A percentile compares a stretch with the other conserved stretches of the same genome.
Conservation (phyloP, 2,113 vertebrate species). For the Sceloporus tristichus region DNA sequence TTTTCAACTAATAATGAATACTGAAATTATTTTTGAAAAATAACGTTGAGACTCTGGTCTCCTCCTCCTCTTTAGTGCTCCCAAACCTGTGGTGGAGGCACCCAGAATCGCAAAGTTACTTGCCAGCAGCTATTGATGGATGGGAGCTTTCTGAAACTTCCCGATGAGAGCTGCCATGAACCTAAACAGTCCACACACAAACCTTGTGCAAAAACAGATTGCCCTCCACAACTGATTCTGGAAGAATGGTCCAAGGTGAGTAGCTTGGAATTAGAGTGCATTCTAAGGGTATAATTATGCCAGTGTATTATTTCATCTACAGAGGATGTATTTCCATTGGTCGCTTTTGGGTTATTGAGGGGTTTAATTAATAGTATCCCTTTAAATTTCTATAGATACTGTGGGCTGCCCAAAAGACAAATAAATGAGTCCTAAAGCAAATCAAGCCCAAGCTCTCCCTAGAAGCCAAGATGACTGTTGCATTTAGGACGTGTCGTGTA, state of each 20-base stretch:
- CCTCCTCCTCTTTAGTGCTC: constrained; percentile 84
- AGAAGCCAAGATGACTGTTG: no score
- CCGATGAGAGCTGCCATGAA: constrained; percentile 79
- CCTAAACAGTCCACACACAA: constrained; percentile 75
- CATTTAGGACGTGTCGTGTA: no score
- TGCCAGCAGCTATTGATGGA: constrained; percentile 90
- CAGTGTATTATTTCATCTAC: neutral
- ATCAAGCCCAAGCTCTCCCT: no score
- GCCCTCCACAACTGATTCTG: constrained; percentile 80
- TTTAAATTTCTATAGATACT: no score
- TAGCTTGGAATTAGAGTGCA: neutral
- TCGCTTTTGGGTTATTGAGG: neutral
- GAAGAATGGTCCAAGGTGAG: constrained; percentile 91
- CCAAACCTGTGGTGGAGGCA: constrained; percentile 86
- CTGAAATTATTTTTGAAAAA: no score
- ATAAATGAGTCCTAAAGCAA: no score
- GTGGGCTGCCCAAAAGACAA: no score
- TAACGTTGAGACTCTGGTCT: neutral
- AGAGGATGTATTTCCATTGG: neutral
- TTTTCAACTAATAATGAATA: no score
- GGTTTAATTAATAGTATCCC: neutral
- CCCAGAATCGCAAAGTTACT: constrained; percentile 84
- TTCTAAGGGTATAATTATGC: neutral
- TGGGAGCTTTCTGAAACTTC: constrained; percentile 83
- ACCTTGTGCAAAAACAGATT: constrained; percentile 84